Percentiles rank a stretch among this genome's conserved stretches.
Evolutionary conservation across 2,888 invertebrate species (phyloP).

Genomic region (Cataglyphis cursor): DNA sequence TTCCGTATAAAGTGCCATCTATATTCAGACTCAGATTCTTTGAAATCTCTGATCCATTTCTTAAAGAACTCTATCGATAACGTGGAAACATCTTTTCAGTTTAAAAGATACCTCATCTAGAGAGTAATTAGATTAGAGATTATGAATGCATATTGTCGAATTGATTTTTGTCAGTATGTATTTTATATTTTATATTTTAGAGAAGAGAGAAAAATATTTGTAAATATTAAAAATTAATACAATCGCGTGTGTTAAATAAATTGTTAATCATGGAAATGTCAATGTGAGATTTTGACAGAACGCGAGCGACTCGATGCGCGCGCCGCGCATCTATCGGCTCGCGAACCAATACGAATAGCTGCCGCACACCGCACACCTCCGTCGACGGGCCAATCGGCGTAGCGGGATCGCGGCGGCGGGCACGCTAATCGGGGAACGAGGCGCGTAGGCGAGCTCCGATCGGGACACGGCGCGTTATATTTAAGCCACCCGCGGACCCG

Average conservation of each 20-base stretch:
- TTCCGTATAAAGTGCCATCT: background rate
- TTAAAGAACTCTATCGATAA: background rate
- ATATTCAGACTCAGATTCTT: background rate
- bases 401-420: background rate
- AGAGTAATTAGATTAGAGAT: no score
- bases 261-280: background rate
- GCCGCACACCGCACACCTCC: constrained; percentile 53
- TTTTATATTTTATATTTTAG: background rate
- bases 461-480: constrained; percentile 60
- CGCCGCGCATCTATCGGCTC: constrained; percentile 67
- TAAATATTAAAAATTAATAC: background rate
- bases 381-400: constrained; percentile 58
- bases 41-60: background rate
- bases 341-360: constrained; percentile 65
- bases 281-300: background rate
- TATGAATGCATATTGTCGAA: background rate
- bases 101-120: background rate
- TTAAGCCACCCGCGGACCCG: constrained; percentile 39
- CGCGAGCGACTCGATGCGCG: constrained; percentile 3
- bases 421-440: constrained; percentile 25
- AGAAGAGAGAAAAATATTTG: background rate
- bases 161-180: background rate
- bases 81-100: background rate
- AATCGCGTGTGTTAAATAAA: background rate
- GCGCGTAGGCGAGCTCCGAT: constrained; percentile 73